These are phyloP conservation scores for Phoxinus phoxinus DNA, from an alignment of 2,113 vertebrate species.

Conservation along the genomic window DNA sequence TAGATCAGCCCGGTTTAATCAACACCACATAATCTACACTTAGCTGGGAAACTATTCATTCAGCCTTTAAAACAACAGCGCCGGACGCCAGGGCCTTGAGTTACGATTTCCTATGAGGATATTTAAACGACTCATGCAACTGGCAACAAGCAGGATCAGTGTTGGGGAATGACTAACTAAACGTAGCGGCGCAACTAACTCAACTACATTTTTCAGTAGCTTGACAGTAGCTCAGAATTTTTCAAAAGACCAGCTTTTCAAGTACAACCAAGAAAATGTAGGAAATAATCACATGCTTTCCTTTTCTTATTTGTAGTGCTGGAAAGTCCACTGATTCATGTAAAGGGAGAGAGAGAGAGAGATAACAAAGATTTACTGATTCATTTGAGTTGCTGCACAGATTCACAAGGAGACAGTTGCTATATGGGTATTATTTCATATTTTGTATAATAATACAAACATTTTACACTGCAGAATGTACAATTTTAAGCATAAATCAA, in stretches of 20 bases:
- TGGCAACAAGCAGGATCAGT: constrained; percentile 12
- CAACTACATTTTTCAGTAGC: constrained; percentile 7
- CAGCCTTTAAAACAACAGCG: constrained; percentile 59
- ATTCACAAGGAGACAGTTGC: too few relatives aligned
- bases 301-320: background rate
- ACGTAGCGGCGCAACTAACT: background rate
- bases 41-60: constrained; percentile 71
- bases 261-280: background rate
- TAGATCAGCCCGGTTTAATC: constrained; percentile 68
- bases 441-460: too few relatives aligned
- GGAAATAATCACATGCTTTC: background rate
- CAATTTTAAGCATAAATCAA: too few relatives aligned
- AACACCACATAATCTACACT: constrained; percentile 72
- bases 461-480: too few relatives aligned
- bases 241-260: background rate
- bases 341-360: background rate
- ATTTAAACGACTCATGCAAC: constrained; percentile 17
- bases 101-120: constrained; percentile 39
- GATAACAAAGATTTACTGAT: too few relatives aligned
- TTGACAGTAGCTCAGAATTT: background rate
- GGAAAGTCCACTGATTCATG: background rate
- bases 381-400: too few relatives aligned
- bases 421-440: too few relatives aligned
- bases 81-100: constrained; percentile 33
- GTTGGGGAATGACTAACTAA: constrained; percentile 6